Percentiles rank a stretch among this genome's conserved stretches.
Conservation (phyloP, 2,797 vertebrate species). For the Enteromius fasciolatus region DNA sequence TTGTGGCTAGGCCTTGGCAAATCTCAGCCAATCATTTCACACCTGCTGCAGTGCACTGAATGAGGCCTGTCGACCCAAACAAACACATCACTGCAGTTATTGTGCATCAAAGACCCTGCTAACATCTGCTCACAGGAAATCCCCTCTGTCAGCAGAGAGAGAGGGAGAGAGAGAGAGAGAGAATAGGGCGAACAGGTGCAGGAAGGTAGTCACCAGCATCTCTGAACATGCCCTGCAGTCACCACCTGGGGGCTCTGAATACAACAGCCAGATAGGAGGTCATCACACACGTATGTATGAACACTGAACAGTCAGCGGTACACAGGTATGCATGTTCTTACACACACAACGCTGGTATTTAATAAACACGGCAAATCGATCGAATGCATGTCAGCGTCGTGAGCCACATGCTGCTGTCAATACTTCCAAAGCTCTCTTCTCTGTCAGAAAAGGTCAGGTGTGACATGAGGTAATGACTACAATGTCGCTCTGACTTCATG, state of each 20-base stretch:
- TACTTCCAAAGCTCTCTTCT: conserved; percentile 62
- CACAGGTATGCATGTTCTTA: conserved; percentile 33
- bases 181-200: conserved; percentile 25
- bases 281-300: neutral
- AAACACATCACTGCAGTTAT: conserved; percentile 66
- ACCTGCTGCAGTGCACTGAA: conserved; percentile 33
- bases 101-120: conserved; percentile 85
- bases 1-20: neutral
- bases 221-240: conserved; percentile 77
- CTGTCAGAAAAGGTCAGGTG: conserved; percentile 72
- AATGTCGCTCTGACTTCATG: conserved; percentile 52
- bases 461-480: conserved; percentile 62
- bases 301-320: conserved; percentile 20
- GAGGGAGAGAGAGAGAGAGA: conserved; percentile 31
- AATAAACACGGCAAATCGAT: conserved; percentile 68
- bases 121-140: conserved; percentile 85
- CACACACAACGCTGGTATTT: conserved; percentile 12
- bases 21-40: conserved; percentile 31
- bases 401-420: conserved; percentile 65
- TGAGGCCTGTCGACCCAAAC: conserved; percentile 27
- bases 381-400: conserved; percentile 70
- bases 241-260: conserved; percentile 62
- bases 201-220: conserved; percentile 78
- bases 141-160: conserved; percentile 85
- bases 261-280: conserved; percentile 37